A percentile compares a stretch with the other conserved stretches of the same genome.
phyloP scores from a whole-genome alignment of 2,113 vertebrate species.

The Nipponia nippon region DNA sequence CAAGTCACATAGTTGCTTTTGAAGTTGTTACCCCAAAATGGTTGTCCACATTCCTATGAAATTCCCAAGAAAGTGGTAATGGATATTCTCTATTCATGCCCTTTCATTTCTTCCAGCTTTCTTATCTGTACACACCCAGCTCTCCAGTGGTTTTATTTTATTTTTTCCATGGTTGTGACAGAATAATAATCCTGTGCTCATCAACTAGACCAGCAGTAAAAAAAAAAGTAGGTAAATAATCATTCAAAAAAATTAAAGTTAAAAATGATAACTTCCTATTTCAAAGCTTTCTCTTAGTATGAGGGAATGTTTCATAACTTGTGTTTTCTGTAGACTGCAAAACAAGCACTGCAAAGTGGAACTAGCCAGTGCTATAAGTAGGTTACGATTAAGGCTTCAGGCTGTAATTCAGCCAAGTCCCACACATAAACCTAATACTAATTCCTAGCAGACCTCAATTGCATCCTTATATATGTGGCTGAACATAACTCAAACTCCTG shows the following conservation, averaged over 20 bases:
- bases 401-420: not conserved
- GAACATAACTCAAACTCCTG: not conserved
- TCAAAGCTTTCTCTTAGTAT: not conserved
- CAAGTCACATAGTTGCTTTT: not conserved
- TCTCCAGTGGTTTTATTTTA: not conserved
- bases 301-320: not conserved
- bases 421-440: conserved; percentile 8
- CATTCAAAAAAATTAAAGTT: rapidly evolving
- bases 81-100: not conserved
- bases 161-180: not conserved
- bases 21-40: not conserved
- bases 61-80: not conserved
- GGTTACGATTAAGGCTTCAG: not conserved
- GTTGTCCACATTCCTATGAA: not conserved
- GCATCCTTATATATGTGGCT: not conserved
- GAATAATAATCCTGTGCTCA: not conserved
- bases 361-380: not conserved
- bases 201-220: not conserved
- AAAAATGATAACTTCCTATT: not conserved
- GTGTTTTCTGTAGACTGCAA: not conserved
- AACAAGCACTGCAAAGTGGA: not conserved
- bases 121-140: not conserved
- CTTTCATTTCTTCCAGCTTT: not conserved
- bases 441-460: not conserved
- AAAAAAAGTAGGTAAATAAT: not conserved